Evolutionary conservation across 2,888 invertebrate genomes (phyloP).

Genomic region (Erynnis tages): DNA sequence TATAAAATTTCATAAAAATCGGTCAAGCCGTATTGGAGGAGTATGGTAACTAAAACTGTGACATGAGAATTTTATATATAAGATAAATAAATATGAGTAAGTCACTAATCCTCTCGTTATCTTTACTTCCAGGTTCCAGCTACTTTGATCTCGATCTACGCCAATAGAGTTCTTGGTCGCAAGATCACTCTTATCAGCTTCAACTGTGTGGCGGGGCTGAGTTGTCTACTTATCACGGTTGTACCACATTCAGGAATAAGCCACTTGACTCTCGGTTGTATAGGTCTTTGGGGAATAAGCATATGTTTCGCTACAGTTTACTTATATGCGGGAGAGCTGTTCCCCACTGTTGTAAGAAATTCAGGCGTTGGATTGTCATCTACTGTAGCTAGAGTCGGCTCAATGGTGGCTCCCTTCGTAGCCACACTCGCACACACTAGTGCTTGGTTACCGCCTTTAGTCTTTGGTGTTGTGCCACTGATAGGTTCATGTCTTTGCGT

Average conservation of each 20-base stretch:
- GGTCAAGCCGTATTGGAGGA: too few species aligned
- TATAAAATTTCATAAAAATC: too few species aligned
- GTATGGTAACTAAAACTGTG: too few species aligned
- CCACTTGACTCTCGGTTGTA: slow-evolving; percentile 84
- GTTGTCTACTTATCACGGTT: slow-evolving; percentile 84
- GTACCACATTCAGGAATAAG: slow-evolving; percentile 71
- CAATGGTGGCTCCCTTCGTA: slow-evolving; percentile 92
- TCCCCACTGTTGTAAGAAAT: slow-evolving; percentile 94
- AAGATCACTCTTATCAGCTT: slow-evolving; percentile 84
- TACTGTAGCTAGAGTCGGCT: slow-evolving; percentile 92
- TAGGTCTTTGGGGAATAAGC: slow-evolving; percentile 90
- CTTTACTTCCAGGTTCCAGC: slow-evolving; percentile 75
- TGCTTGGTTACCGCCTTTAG: slow-evolving; percentile 85
- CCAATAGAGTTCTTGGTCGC: slow-evolving; percentile 85
- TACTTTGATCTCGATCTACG: slow-evolving; percentile 83
- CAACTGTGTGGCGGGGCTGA: slow-evolving; percentile 84
- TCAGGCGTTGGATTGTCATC: slow-evolving; percentile 93
- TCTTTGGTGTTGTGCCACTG: slow-evolving; percentile 87
- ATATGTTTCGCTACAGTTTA: slow-evolving; percentile 93
- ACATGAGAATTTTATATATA: too few species aligned
- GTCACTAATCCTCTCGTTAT: slow-evolving; percentile 11
- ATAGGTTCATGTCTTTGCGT: slow-evolving; percentile 85
- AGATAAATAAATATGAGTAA: too few species aligned
- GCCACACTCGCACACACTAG: slow-evolving; percentile 82
- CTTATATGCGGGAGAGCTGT: slow-evolving; percentile 92